A percentile compares a stretch with the other conserved stretches of the same genome.
phyloP scores from a whole-genome alignment of 1,140 invertebrate species.

The Zaprionus africanus region DNA sequence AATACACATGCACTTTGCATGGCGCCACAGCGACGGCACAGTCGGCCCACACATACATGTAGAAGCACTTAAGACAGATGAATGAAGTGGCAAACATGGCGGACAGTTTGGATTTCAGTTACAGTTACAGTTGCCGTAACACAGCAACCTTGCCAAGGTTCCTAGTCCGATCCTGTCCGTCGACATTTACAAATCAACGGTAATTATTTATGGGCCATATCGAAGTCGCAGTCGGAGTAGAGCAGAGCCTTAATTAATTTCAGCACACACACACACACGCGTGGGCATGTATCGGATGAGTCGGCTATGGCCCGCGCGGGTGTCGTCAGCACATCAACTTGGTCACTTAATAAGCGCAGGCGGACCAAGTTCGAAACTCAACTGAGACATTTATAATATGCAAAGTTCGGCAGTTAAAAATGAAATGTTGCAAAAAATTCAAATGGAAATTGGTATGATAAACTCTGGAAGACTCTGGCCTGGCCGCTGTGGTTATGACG shows the following conservation, averaged over 20 bases:
- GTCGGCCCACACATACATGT: conserved; percentile 21
- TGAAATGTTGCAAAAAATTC: conserved; percentile 63
- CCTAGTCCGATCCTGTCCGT: conserved; percentile 48
- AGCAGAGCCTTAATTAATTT: conserved; percentile 40
- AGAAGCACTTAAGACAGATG: conserved; percentile 79
- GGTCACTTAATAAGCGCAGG: conserved; percentile 48
- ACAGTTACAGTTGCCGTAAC: conserved; percentile 46
- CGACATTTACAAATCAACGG: conserved; percentile 74
- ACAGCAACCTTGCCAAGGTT: conserved; percentile 28
- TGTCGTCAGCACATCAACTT: conserved; percentile 35
- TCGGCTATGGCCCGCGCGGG: conserved; percentile 36
- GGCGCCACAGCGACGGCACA: conserved; percentile 58
- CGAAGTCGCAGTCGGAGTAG: neutral
- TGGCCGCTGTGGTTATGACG: conserved; percentile 40
- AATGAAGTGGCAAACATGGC: conserved; percentile 78
- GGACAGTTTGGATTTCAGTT: conserved; percentile 60
- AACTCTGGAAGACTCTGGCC: conserved; percentile 22
- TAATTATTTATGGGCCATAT: conserved; percentile 65
- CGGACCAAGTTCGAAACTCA: conserved; percentile 19
- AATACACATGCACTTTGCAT: conserved; percentile 72
- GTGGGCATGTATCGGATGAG: conserved; percentile 24
- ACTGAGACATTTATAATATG: conserved; percentile 32
- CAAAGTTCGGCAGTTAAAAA: conserved; percentile 63
- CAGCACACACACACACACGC: conserved; percentile 7
- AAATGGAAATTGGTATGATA: conserved; percentile 58